Evolutionary conservation across 2,888 invertebrate genomes (phyloP).

Genomic region (Choreutis nemorana): DNA sequence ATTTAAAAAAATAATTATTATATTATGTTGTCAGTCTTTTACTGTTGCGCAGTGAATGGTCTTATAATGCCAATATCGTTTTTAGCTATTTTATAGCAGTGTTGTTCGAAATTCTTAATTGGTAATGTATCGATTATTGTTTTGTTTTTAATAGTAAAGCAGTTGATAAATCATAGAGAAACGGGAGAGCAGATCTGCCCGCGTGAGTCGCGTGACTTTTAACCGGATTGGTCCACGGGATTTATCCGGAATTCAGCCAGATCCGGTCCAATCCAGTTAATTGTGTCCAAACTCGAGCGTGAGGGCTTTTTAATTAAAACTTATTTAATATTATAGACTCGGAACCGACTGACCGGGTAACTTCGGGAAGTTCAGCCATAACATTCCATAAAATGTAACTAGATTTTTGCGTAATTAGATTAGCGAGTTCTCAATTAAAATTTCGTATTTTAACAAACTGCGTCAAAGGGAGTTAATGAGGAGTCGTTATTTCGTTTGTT

Average conservation of each 20-base stretch:
- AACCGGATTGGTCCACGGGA: constrained; percentile 14
- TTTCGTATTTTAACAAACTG: background rate
- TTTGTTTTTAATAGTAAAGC: no score
- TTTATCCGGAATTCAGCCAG: constrained; percentile 23
- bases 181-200: no score
- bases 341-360: constrained; percentile 30
- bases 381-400: constrained; percentile 14
- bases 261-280: constrained; percentile 40
- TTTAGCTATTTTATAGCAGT: no score
- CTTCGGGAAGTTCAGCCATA: constrained; percentile 23
- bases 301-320: constrained; percentile 58
- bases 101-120: no score
- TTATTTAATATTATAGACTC: constrained; percentile 50
- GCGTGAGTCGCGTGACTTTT: constrained; percentile 17
- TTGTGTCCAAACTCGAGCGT: constrained; percentile 37
- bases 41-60: no score
- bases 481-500: no score
- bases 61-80: no score
- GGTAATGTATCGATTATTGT: no score
- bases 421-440: constrained; percentile 7
- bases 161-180: no score
- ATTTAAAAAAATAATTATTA: no score
- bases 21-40: no score
- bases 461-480: no score
- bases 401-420: constrained; percentile 18